Conservation (phyloP, 2,797 vertebrate genomes). For the Gallirallus australis region DNA sequence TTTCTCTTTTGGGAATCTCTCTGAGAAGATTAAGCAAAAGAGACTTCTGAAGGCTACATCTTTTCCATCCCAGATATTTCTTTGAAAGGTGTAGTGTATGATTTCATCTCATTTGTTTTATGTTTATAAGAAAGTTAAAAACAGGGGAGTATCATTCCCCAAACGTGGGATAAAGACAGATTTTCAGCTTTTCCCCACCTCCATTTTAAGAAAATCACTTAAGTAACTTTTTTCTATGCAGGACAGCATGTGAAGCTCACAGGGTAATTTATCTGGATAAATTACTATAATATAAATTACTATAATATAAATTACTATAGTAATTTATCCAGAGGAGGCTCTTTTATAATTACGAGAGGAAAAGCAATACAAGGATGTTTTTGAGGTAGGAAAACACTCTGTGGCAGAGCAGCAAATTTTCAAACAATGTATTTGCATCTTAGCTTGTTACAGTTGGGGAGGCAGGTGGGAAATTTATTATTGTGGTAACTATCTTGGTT, state of each 20-base stretch:
- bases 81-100: neutral
- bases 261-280: too few species aligned
- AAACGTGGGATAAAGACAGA: neutral
- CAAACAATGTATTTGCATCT: neutral
- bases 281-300: too few species aligned
- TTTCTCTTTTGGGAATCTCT: neutral
- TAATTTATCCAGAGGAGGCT: neutral
- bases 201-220: neutral
- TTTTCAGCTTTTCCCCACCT: fast-evolving
- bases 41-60: neutral
- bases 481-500: neutral
- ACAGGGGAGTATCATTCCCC: neutral
- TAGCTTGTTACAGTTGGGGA: neutral
- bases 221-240: neutral
- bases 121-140: neutral
- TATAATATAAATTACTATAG: neutral
- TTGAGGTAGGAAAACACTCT: neutral
- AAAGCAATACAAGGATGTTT: neutral
- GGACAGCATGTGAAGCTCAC: neutral
- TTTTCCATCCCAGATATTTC: neutral
- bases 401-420: neutral
- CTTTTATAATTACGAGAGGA: neutral
- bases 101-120: neutral
- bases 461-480: fast-evolving
- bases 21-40: neutral